phyloP scores from a whole-genome alignment of 2,797 vertebrate species.

The Centropyge bicolor region DNA sequence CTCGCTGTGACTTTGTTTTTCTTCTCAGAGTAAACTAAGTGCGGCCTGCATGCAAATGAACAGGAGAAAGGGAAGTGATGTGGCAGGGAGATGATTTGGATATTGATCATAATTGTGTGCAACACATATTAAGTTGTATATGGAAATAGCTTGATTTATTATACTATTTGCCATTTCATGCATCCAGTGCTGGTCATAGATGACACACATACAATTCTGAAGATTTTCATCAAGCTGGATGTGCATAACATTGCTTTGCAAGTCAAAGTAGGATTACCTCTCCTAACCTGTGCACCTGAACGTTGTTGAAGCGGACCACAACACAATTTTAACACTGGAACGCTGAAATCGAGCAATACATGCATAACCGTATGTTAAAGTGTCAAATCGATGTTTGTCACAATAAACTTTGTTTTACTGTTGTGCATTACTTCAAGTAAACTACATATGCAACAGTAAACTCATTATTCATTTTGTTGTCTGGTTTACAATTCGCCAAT shows the following conservation, averaged over 20 bases:
- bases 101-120: neutral
- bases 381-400: neutral
- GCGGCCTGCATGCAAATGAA: constrained; percentile 38
- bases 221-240: neutral
- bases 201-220: neutral
- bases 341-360: too few species aligned
- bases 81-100: neutral
- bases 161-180: constrained; percentile 1
- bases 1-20: neutral
- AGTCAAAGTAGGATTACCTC: constrained; percentile 40
- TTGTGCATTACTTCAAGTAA: neutral
- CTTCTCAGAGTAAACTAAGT: neutral
- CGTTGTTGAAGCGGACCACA: neutral
- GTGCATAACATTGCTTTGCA: constrained; percentile 54
- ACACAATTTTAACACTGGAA: too few species aligned
- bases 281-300: neutral
- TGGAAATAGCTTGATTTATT: constrained; percentile 15
- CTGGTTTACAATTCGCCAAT: neutral
- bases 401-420: neutral
- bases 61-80: neutral
- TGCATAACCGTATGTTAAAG: neutral
- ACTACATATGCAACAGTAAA: neutral
- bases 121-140: neutral
- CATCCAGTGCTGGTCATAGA: neutral
- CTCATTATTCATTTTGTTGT: neutral